Evolutionary conservation across 2,797 vertebrate species (phyloP), one percentile per base, ranked within the genome.

Genomic region (Labeo calbasu): DNA sequence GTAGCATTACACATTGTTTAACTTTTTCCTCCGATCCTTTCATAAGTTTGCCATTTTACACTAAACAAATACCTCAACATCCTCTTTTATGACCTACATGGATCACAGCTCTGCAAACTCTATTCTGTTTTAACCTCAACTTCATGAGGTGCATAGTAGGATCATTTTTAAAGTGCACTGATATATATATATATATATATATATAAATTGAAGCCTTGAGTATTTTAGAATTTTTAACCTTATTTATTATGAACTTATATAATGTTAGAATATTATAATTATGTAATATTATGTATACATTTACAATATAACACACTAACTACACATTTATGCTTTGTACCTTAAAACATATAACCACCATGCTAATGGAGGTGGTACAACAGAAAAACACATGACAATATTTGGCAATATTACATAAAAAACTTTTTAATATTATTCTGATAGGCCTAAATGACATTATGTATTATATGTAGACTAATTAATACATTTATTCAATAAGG

Each of bases 21-120:
- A 17, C 36, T 68, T 68, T 63, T 71, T 48, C 25, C 50, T 72
- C 14, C 51, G 4, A 63, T 82, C 21, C 59, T 73, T 82, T 50
- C 4, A 48, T 7, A 36, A 51, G 3, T 63, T 17, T 69, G 11
- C 40, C 2, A 48, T 61, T 72, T 51, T 50, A 40, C 19, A 73
- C 19, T 51, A 48, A n/a, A 61, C 69, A 50, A 48, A 21, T 57
- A 14, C 23, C 19, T 55, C 23, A 32, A 19, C 21, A 55, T 13
- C 28, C 50, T 69, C 17, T 69, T 40, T 43, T 8, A 61, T 77
- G 14, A 4, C 15, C 21, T 77, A 15, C 28, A 73, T 21, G 11
- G 13, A 77, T 43, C 50, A 77, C 21, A 43, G 36, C 73, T 59
- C 21, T 25, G 28, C 48, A 6, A 4, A 51, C 28, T 14, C 21